Evolutionary conservation across 1,140 invertebrate genomes (phyloP).

Genomic region (Calephelis virginiensis): DNA sequence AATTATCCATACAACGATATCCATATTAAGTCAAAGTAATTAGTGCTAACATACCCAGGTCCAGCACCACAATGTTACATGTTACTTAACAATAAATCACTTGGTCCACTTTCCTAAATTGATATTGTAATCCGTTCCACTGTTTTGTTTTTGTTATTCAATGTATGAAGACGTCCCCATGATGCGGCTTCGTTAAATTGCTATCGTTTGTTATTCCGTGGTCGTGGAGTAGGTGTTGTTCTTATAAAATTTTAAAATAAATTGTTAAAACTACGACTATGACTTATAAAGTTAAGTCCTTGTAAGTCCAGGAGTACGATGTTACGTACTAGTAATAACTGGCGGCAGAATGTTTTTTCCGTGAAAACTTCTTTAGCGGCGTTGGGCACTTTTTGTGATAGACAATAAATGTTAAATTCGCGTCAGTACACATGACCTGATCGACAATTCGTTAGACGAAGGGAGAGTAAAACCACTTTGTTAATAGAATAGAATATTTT

Average conservation of each 20-base stretch:
- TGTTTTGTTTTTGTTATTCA: slow-evolving; percentile 66
- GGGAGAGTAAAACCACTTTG: too few relatives aligned
- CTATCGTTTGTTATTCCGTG: slow-evolving; percentile 47
- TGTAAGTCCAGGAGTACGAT: too few relatives aligned
- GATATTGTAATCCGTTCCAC: slow-evolving; percentile 72
- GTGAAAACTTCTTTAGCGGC: too few relatives aligned
- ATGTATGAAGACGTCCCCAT: slow-evolving; percentile 72
- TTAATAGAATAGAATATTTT: too few relatives aligned
- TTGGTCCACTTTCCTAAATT: slow-evolving; percentile 76
- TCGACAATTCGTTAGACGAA: too few relatives aligned
- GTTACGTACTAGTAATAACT: too few relatives aligned
- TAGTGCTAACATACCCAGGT: slow-evolving; percentile 37
- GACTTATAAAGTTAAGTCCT: too few relatives aligned
- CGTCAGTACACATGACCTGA: too few relatives aligned
- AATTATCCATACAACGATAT: slow-evolving; percentile 26
- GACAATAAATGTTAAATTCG: too few relatives aligned
- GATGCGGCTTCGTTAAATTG: slow-evolving; percentile 75
- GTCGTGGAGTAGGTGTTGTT: slow-evolving; percentile 40
- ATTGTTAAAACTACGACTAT: too few relatives aligned
- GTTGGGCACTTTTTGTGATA: too few relatives aligned
- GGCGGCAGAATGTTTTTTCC: too few relatives aligned
- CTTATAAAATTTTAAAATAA: background rate
- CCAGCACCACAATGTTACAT: slow-evolving; percentile 57
- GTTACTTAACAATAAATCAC: slow-evolving; percentile 69
- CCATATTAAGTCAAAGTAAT: slow-evolving; percentile 41